Conservation (phyloP, 1,140 invertebrate species). For the Drosophila navojoa region DNA sequence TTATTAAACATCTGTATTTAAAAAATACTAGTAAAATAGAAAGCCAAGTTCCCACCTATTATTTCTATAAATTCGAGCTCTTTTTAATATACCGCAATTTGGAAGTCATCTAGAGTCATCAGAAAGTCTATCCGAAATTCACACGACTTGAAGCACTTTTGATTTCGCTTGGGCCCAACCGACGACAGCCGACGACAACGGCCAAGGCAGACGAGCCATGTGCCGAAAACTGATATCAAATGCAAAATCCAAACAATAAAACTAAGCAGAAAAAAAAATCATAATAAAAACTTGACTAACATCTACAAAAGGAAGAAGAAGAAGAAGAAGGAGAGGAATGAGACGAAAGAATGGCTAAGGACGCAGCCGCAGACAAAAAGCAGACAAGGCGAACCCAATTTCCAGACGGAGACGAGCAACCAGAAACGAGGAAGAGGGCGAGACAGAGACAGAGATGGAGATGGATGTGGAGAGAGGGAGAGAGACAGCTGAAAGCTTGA, state of each 20-base stretch:
- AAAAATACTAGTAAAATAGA: background rate
- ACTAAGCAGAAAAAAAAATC: slow-evolving; percentile 31
- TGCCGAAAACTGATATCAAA: slow-evolving; percentile 70
- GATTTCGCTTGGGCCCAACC: background rate
- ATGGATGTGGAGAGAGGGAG: background rate
- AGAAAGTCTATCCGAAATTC: background rate
- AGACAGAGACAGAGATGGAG: background rate
- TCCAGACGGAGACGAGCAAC: slow-evolving; percentile 14
- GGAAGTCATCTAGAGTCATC: background rate
- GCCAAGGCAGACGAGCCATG: slow-evolving; percentile 30
- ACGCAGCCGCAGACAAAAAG: slow-evolving; percentile 51
- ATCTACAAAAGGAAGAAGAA: slow-evolving; percentile 49
- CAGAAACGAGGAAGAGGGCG: background rate
- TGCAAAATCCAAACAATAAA: slow-evolving; percentile 72
- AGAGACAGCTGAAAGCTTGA: slow-evolving; percentile 1
- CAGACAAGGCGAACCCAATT: slow-evolving; percentile 60
- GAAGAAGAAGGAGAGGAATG: slow-evolving; percentile 14
- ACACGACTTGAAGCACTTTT: background rate
- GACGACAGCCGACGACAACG: background rate
- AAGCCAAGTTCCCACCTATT: background rate
- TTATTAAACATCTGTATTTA: too few species aligned
- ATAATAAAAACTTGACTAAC: slow-evolving; percentile 67
- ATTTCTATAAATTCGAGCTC: background rate
- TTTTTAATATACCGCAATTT: too few species aligned
- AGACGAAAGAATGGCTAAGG: slow-evolving; percentile 23